phyloP scores from a whole-genome alignment of 2,888 invertebrate species.

The Ypsolopha sequella region DNA sequence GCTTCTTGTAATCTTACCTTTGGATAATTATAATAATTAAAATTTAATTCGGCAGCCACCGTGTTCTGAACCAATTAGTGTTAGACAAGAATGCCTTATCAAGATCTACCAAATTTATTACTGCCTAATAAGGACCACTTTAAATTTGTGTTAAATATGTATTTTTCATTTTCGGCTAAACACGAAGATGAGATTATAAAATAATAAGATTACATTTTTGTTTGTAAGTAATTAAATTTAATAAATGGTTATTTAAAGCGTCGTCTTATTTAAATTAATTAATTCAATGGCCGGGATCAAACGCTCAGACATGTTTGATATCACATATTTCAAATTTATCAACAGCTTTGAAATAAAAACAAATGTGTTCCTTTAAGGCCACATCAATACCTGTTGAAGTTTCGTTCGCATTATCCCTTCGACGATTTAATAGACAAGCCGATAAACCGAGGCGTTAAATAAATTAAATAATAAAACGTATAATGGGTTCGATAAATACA shows the following conservation, averaged over 20 bases:
- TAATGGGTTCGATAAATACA: conserved; percentile 66
- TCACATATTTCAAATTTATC: too few species aligned
- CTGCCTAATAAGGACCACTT: conserved; percentile 5
- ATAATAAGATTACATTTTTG: background rate
- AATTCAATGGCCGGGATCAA: too few species aligned
- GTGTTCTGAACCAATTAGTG: conserved; percentile 43
- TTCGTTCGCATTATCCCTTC: conserved; percentile 56
- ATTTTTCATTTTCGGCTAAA: background rate
- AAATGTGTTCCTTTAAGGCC: too few species aligned
- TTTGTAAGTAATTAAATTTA: conserved; percentile 13
- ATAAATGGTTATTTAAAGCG: conserved; percentile 19
- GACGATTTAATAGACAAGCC: conserved; percentile 64
- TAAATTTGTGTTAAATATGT: conserved; percentile 4
- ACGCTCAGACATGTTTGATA: too few species aligned
- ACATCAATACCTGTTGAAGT: conserved; percentile 31
- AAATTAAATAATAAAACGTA: conserved; percentile 70
- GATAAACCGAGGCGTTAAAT: conserved; percentile 64
- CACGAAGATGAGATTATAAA: background rate
- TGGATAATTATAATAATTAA: conserved; percentile 40
- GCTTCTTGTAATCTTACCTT: conserved; percentile 27
- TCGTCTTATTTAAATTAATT: background rate
- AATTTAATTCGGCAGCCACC: conserved; percentile 29
- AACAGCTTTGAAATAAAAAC: too few species aligned
- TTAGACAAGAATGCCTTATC: conserved; percentile 45
- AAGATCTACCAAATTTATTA: conserved; percentile 21